phyloP scores from a whole-genome alignment of 37 sponge, comb jelly and placozoan genomes.

The Cliona cf. orientalis region DNA sequence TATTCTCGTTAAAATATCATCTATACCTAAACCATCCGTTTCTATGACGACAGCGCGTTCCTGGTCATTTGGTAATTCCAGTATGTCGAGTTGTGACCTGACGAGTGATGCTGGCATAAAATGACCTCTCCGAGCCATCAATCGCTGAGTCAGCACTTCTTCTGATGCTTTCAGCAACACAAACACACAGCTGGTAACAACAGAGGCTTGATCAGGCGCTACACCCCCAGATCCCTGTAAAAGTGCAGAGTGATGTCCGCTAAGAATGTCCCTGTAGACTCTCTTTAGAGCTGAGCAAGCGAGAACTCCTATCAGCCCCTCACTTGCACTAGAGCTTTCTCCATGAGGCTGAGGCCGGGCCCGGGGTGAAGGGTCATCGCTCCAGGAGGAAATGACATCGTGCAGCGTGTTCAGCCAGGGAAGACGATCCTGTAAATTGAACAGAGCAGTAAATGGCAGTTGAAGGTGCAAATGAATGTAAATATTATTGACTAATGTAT shows the following conservation, averaged over 20 bases:
- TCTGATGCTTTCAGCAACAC: slow-evolving; percentile 52
- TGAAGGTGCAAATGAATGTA: no score
- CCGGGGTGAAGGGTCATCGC: no score
- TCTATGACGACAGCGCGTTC: slow-evolving; percentile 23
- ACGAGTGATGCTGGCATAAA: slow-evolving; percentile 78
- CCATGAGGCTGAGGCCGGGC: neutral
- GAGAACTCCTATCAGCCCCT: slow-evolving; percentile 42
- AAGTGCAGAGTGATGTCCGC: neutral
- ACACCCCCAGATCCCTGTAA: neutral
- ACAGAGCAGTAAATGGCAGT: no score
- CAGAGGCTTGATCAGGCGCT: neutral
- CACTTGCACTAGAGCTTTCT: neutral
- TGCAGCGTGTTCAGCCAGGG: slow-evolving; percentile 73
- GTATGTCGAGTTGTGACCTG: slow-evolving; percentile 59
- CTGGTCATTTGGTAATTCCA: slow-evolving; percentile 58
- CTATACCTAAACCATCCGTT: no score
- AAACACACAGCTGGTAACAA: slow-evolving; percentile 17
- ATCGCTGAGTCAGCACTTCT: slow-evolving; percentile 33
- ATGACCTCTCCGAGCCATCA: slow-evolving; percentile 58
- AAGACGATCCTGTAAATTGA: slow-evolving; percentile 58
- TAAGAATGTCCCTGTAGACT: slow-evolving; percentile 56
- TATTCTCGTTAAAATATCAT: neutral
- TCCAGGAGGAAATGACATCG: slow-evolving; percentile 2
- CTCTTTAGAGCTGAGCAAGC: slow-evolving; percentile 82
- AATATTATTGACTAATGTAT: neutral